A percentile compares a stretch with the other conserved stretches of the same genome.
Evolutionary conservation across 2,797 vertebrate genomes (phyloP).

Genomic region (Clarias fuscus): DNA sequence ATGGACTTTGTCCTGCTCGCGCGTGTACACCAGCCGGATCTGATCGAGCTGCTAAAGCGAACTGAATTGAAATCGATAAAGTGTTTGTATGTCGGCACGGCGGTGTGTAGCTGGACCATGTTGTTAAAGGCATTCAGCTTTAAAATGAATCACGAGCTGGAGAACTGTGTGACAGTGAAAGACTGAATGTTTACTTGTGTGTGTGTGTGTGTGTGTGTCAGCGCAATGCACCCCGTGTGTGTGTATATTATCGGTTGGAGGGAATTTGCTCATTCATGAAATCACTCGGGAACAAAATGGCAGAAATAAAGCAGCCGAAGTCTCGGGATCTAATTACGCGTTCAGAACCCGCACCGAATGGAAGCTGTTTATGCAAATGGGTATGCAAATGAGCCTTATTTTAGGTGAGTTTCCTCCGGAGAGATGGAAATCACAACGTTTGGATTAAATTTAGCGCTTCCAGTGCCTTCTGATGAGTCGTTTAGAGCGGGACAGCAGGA

Average conservation of each 20-base stretch:
- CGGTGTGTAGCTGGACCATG: not conserved
- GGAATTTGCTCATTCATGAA: constrained; percentile 50
- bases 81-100: too few species aligned
- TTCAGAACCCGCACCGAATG: constrained; percentile 47
- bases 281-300: constrained; percentile 38
- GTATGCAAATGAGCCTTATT: constrained; percentile 53
- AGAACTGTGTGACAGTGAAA: not conserved
- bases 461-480: constrained; percentile 13
- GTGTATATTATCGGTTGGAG: constrained; percentile 13
- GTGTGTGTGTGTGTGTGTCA: constrained; percentile 22
- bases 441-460: constrained; percentile 46
- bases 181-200: not conserved
- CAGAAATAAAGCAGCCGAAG: constrained; percentile 51
- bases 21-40: not conserved
- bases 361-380: constrained; percentile 55
- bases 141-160: not conserved
- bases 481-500: constrained; percentile 3
- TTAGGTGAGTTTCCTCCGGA: constrained; percentile 47
- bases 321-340: constrained; percentile 51
- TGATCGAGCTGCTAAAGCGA: not conserved
- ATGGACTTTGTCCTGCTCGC: not conserved
- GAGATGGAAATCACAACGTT: constrained; percentile 49
- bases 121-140: not conserved
- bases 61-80: not conserved
- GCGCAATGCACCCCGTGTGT: constrained; percentile 2